These are phyloP conservation scores for Drosophila novamexicana DNA, from an alignment of 1,140 invertebrate genomes.

Conservation along the genomic window DNA sequence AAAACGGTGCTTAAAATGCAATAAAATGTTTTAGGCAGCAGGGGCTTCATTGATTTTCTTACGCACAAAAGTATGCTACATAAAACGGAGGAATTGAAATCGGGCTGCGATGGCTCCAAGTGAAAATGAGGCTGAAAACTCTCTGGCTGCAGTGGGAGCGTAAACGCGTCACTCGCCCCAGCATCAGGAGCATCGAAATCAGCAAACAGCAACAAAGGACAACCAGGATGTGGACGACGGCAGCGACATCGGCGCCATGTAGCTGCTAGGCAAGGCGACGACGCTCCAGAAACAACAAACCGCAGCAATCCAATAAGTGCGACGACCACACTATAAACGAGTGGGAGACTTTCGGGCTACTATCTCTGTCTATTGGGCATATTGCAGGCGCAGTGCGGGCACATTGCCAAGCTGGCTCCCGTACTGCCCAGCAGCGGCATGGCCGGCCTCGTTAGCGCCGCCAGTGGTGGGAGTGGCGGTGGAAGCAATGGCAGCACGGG, in stretches of 20 bases:
- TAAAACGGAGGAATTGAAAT: conserved; percentile 30
- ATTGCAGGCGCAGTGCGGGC: conserved; percentile 10
- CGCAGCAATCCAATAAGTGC: conserved; percentile 21
- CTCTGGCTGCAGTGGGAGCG: conserved; percentile 18
- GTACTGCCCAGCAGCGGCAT: conserved; percentile 76
- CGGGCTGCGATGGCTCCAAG: conserved; percentile 9
- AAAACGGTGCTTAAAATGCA: conserved; percentile 76
- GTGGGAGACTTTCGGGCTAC: conserved; percentile 9
- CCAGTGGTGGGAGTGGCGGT: conserved; percentile 31
- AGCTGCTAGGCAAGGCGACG: conserved; percentile 46
- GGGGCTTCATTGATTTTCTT: conserved; percentile 75
- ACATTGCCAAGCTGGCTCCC: conserved; percentile 72
- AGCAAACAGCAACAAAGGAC: conserved; percentile 41
- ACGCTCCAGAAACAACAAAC: conserved; percentile 11
- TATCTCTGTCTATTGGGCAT: background rate
- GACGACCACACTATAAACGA: conserved; percentile 1
- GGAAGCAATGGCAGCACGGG: conserved; percentile 39
- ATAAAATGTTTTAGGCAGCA: conserved; percentile 62
- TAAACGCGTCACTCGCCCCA: conserved; percentile 15
- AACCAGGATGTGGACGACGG: conserved; percentile 25
- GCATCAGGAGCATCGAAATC: conserved; percentile 29
- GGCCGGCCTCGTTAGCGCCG: conserved; percentile 59
- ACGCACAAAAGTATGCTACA: conserved; percentile 72
- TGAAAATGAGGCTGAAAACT: conserved; percentile 21
- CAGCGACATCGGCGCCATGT: conserved; percentile 40